These are phyloP conservation scores for Dicerorhinus sumatrensis DNA, from an alignment of 2,113 vertebrate species.

Conservation along the genomic window DNA sequence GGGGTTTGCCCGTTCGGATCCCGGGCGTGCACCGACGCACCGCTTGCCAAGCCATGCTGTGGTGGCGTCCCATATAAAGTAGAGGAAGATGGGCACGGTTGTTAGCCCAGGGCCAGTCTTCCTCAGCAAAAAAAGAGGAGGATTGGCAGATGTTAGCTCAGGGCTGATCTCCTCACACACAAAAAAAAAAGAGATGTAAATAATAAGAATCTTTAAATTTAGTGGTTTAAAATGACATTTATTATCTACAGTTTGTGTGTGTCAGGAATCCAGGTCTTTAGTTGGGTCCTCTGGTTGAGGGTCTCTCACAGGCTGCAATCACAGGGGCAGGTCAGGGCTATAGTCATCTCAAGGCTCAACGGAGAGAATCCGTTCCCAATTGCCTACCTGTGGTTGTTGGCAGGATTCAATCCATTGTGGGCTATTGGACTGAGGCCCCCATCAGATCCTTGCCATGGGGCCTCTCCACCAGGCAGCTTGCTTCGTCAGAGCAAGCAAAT, in stretches of 20 bases:
- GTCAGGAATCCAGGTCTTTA: neutral
- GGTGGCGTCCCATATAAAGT: too few relatives aligned
- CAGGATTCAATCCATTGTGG: neutral
- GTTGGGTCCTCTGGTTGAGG: neutral
- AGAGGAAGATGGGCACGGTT: too few relatives aligned
- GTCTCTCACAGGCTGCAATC: neutral
- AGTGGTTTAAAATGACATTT: neutral
- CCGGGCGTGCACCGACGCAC: too few relatives aligned
- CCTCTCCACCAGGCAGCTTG: neutral
- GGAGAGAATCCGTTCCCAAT: neutral
- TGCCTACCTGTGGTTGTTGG: neutral
- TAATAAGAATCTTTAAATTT: neutral
- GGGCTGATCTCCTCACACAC: too few relatives aligned
- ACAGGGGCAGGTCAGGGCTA: neutral
- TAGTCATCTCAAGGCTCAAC: neutral
- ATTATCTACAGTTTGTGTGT: neutral
- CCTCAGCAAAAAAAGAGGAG: too few relatives aligned
- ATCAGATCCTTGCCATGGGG: neutral
- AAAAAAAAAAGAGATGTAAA: neutral
- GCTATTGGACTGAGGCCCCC: neutral
- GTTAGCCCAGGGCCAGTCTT: too few relatives aligned
- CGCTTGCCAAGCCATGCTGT: too few relatives aligned
- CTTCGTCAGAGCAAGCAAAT: neutral
- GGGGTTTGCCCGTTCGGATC: too few relatives aligned
- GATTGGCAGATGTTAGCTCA: too few relatives aligned